These are phyloP conservation scores for Isaurus tuberculatus DNA, from an alignment of 92 coral and sea anemone genomes.

Conservation along the genomic window DNA sequence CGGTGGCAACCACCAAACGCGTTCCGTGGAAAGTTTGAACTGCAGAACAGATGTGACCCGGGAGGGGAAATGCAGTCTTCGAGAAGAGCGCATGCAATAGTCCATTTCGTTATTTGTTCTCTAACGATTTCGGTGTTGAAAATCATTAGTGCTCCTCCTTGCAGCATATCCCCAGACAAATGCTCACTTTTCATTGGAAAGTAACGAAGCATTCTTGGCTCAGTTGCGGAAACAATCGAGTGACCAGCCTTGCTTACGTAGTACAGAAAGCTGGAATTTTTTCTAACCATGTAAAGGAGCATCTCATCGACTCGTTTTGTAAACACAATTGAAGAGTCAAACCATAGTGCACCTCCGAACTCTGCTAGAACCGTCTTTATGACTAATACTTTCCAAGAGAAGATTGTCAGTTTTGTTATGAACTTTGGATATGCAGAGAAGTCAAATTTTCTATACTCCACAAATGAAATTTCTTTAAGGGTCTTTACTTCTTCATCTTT, in stretches of 20 bases:
- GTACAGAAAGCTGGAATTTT: constrained; percentile 34
- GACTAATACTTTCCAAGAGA: constrained; percentile 61
- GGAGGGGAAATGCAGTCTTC: constrained; percentile 53
- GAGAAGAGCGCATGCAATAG: constrained; percentile 41
- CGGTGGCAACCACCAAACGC: constrained; percentile 59
- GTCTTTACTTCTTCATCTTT: background rate
- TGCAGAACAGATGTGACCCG: constrained; percentile 40
- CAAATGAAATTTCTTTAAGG: constrained; percentile 14
- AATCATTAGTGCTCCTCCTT: constrained; percentile 38
- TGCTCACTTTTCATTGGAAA: constrained; percentile 49
- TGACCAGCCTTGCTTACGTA: constrained; percentile 15
- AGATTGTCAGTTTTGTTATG: constrained; percentile 28
- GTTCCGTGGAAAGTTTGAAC: constrained; percentile 13
- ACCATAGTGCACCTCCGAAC: constrained; percentile 57
- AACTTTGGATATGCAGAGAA: constrained; percentile 48
- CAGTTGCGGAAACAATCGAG: constrained; percentile 37
- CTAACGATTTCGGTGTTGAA: constrained; percentile 49
- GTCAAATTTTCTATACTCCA: constrained; percentile 55
- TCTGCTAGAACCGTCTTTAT: constrained; percentile 44
- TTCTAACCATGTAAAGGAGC: constrained; percentile 37
- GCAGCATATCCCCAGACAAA: constrained; percentile 6
- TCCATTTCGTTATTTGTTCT: constrained; percentile 52
- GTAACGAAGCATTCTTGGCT: constrained; percentile 52
- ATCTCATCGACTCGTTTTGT: background rate
- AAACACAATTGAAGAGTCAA: constrained; percentile 51